Evolutionary conservation across 1,140 invertebrate species (phyloP).

Genomic region (Papilio aristodemus): DNA sequence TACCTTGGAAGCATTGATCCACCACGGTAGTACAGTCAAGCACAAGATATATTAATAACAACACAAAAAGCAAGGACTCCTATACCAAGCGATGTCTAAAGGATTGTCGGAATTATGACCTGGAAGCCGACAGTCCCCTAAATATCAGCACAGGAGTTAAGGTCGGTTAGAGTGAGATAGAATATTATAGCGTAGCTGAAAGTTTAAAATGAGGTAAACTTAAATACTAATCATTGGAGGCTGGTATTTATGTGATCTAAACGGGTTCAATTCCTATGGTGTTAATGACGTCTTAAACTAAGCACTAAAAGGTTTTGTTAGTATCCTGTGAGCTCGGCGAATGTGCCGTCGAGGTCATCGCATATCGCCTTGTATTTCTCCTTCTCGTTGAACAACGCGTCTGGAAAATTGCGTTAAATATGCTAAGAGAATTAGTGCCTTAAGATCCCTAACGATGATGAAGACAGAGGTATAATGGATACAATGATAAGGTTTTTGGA

Average conservation of each 20-base stretch:
- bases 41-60: constrained; percentile 75
- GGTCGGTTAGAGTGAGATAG: constrained; percentile 47
- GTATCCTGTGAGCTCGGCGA: constrained; percentile 93
- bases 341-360: constrained; percentile 98
- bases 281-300: constrained; percentile 72
- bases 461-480: not conserved
- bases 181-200: constrained; percentile 42
- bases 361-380: constrained; percentile 97
- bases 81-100: constrained; percentile 49
- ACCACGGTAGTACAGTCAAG: constrained; percentile 74
- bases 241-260: constrained; percentile 41
- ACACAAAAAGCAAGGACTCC: constrained; percentile 69
- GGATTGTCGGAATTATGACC: constrained; percentile 41
- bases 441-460: constrained; percentile 4
- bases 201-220: no score
- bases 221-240: no score
- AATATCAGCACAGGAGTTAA: constrained; percentile 46
- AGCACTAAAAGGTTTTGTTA: constrained; percentile 81
- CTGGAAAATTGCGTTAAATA: constrained; percentile 73
- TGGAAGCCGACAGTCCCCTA: constrained; percentile 37
- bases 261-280: constrained; percentile 18
- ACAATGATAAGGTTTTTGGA: constrained; percentile 9
- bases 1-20: constrained; percentile 77
- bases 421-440: constrained; percentile 37
- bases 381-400: constrained; percentile 90